These are phyloP conservation scores for Sandelia bainsii DNA, from an alignment of 2,797 vertebrate species.

Conservation along the genomic window DNA sequence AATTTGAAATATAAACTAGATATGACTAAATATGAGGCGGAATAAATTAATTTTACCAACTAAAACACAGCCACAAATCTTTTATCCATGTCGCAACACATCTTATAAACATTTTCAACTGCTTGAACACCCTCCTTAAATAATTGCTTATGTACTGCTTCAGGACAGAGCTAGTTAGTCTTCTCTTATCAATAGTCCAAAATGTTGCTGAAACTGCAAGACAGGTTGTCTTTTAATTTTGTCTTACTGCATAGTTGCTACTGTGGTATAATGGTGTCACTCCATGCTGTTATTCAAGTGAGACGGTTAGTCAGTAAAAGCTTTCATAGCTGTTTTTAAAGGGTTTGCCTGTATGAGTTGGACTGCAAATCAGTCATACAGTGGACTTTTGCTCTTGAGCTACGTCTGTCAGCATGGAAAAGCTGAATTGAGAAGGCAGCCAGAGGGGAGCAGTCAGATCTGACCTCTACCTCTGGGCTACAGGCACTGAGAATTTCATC, in stretches of 20 bases:
- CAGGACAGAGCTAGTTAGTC: too few species aligned
- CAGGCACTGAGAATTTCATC: slow-evolving; percentile 22
- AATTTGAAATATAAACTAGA: too few species aligned
- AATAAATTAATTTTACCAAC: too few species aligned
- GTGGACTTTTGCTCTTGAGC: background rate
- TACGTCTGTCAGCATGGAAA: slow-evolving; percentile 4
- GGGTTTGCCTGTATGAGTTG: slow-evolving; percentile 11
- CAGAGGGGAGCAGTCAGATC: slow-evolving; percentile 15
- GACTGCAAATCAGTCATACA: background rate
- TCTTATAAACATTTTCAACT: too few species aligned
- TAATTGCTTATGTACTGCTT: too few species aligned
- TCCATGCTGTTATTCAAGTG: background rate
- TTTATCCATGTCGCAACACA: too few species aligned
- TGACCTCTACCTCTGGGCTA: slow-evolving; percentile 25
- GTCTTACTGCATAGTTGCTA: slow-evolving; percentile 4
- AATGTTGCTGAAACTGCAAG: background rate
- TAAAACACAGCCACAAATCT: too few species aligned
- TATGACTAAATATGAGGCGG: too few species aligned
- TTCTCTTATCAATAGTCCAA: too few species aligned
- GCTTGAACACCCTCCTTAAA: too few species aligned
- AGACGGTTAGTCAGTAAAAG: slow-evolving; percentile 18
- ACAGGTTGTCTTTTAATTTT: background rate
- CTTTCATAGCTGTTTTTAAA: slow-evolving; percentile 16
- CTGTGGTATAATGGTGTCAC: background rate
- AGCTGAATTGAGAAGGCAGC: slow-evolving; percentile 23